Conservation (phyloP, 92 coral and sea anemone genomes). For the Palythoa heliodiscus region DNA sequence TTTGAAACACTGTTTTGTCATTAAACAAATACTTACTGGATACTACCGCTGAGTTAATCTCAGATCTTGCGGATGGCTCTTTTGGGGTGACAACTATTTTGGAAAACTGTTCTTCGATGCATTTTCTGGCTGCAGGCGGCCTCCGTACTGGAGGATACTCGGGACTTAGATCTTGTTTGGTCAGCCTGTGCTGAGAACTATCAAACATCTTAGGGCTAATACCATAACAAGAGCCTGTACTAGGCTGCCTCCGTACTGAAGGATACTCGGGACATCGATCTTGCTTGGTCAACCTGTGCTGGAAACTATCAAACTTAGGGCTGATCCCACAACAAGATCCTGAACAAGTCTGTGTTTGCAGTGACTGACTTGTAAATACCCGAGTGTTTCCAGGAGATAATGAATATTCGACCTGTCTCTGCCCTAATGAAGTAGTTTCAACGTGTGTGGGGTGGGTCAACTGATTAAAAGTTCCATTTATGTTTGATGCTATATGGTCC, state of each 20-base stretch:
- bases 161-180: constrained; percentile 4
- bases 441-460: background rate
- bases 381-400: background rate
- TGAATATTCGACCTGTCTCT: background rate
- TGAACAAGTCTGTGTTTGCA: background rate
- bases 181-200: constrained; percentile 11
- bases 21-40: background rate
- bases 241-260: background rate
- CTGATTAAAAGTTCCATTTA: background rate
- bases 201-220: background rate
- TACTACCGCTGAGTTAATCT: background rate
- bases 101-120: constrained; percentile 31
- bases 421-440: background rate
- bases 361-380: background rate
- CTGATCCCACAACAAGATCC: background rate
- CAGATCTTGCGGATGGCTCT: background rate
- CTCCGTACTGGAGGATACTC: constrained; percentile 11
- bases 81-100: background rate
- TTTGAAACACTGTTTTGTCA: too few species aligned
- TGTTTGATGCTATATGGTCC: background rate
- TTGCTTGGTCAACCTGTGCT: constrained; percentile 10
- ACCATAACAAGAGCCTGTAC: too few species aligned
- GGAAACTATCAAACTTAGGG: background rate
- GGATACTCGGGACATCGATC: constrained; percentile 20
- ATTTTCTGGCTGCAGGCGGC: constrained; percentile 29